These are phyloP conservation scores for Passerculus sandwichensis DNA, from an alignment of 2,797 vertebrate species.

Conservation along the genomic window DNA sequence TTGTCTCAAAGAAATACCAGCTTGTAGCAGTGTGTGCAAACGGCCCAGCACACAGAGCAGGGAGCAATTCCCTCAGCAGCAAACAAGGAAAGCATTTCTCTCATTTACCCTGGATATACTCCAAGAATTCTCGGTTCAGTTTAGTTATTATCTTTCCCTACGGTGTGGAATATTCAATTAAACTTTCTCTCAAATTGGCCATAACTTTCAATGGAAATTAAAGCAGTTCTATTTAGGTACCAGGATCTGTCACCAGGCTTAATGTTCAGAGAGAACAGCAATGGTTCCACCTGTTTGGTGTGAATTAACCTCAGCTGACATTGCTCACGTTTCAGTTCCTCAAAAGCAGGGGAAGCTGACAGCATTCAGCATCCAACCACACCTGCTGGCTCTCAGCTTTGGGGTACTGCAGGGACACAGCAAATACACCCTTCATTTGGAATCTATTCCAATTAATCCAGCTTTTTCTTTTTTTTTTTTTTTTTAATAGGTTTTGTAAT, in stretches of 20 bases:
- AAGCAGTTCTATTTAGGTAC: slow-evolving; percentile 61
- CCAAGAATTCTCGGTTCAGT: slow-evolving; percentile 42
- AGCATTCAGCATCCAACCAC: background rate
- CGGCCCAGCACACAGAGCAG: slow-evolving; percentile 20
- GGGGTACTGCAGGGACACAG: background rate
- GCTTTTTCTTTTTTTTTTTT: background rate
- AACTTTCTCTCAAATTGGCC: slow-evolving; percentile 69
- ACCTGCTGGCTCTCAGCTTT: background rate
- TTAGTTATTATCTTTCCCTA: slow-evolving; percentile 63
- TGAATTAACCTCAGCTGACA: background rate
- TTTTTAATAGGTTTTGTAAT: background rate
- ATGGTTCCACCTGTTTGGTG: slow-evolving; percentile 32
- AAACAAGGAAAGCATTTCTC: slow-evolving; percentile 46
- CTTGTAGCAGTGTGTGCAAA: slow-evolving; percentile 15
- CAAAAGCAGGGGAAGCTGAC: background rate
- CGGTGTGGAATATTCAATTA: slow-evolving; percentile 71
- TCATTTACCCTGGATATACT: slow-evolving; percentile 62
- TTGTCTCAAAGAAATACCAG: slow-evolving; percentile 26
- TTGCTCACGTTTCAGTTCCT: background rate
- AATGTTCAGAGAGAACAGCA: slow-evolving; percentile 20
- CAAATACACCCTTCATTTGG: background rate
- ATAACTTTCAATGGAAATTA: slow-evolving; percentile 64
- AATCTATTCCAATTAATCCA: background rate
- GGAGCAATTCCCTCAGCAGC: slow-evolving; percentile 39
- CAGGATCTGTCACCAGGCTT: slow-evolving; percentile 33